Evolutionary conservation across 2,113 vertebrate genomes (phyloP).

Genomic region (Cottus gobio): DNA sequence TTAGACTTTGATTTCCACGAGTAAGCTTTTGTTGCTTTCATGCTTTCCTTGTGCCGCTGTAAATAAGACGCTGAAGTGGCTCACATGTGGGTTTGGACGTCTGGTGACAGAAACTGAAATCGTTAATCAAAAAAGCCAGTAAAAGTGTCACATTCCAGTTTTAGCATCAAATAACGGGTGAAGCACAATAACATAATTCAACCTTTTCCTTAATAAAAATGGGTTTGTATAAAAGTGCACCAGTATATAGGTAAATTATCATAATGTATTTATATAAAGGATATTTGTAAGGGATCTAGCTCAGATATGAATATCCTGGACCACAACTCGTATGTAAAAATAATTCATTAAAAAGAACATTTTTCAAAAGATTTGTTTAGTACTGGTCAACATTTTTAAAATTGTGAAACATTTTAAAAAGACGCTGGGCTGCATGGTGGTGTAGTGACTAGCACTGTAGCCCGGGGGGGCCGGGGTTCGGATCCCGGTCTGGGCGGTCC

Average conservation of each 20-base stretch:
- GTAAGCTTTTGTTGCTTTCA: too few relatives aligned
- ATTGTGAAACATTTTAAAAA: too few relatives aligned
- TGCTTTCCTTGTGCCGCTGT: neutral
- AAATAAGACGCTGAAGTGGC: neutral
- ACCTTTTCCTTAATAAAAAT: neutral
- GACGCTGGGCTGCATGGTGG: too few relatives aligned
- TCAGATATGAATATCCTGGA: neutral
- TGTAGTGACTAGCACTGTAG: too few relatives aligned
- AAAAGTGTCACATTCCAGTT: neutral
- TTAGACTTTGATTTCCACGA: conserved; percentile 2
- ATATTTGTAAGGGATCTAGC: neutral
- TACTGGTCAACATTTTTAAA: neutral
- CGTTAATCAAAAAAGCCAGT: too few relatives aligned
- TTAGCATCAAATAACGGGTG: neutral
- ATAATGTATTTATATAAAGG: neutral
- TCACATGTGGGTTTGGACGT: neutral
- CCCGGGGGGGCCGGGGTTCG: too few relatives aligned
- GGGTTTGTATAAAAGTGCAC: neutral
- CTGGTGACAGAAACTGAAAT: neutral
- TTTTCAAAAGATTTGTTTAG: too few relatives aligned
- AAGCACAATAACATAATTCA: neutral
- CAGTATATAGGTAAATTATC: neutral
- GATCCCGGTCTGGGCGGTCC: too few relatives aligned
- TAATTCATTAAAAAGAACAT: neutral
- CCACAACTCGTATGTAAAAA: neutral